phyloP scores from a whole-genome alignment of 2,113 vertebrate species.

The Gymnarchus niloticus region DNA sequence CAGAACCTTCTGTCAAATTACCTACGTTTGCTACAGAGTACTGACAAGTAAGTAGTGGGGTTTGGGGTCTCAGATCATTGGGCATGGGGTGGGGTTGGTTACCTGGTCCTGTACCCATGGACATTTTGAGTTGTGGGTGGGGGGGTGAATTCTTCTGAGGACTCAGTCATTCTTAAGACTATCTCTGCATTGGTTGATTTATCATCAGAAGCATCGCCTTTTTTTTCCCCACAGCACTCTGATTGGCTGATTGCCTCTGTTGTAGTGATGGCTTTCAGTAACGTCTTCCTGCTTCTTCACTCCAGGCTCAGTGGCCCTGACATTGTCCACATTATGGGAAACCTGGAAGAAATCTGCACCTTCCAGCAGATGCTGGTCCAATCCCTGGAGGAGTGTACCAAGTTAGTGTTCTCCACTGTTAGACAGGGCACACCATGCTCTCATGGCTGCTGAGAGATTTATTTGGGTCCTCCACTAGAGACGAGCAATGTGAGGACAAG shows the following conservation, averaged over 20 bases:
- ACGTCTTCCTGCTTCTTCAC: neutral
- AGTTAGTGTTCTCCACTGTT: slow-evolving; percentile 66
- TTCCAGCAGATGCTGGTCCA: slow-evolving; percentile 97
- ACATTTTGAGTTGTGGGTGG: neutral
- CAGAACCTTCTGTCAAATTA: slow-evolving; percentile 88
- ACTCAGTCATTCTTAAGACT: too few species aligned
- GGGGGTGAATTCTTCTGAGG: neutral
- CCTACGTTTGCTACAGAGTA: slow-evolving; percentile 81
- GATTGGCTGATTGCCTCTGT: too few species aligned
- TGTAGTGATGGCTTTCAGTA: too few species aligned
- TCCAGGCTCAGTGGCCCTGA: slow-evolving; percentile 74
- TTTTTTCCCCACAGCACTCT: too few species aligned
- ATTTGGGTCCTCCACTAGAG: neutral
- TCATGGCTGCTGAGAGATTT: neutral
- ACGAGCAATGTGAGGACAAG: neutral
- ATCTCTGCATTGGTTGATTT: neutral
- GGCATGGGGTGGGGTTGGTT: neutral
- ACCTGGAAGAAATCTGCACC: slow-evolving; percentile 92
- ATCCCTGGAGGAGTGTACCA: slow-evolving; percentile 92
- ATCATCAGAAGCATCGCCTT: neutral
- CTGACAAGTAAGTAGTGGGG: slow-evolving; percentile 79
- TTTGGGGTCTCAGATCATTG: neutral
- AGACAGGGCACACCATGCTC: neutral
- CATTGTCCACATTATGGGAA: slow-evolving; percentile 80
- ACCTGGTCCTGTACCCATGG: too few species aligned